Percentiles rank a stretch among this genome's conserved stretches.
These are phyloP conservation scores for Campopleginae sp. DNA, from an alignment of 2,888 invertebrate species.

Conservation along the genomic window DNA sequence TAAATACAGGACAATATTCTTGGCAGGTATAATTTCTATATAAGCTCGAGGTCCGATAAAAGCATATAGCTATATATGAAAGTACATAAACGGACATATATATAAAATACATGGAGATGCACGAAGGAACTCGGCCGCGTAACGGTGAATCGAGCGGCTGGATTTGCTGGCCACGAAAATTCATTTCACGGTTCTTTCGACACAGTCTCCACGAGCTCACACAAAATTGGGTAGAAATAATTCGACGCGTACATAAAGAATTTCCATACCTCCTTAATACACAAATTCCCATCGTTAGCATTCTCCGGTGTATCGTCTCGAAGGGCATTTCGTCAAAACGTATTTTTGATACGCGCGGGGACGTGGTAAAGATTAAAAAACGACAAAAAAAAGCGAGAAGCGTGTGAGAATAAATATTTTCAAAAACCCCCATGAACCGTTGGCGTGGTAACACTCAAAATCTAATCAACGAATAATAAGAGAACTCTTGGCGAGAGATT, in stretches of 20 bases:
- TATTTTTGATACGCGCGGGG: neutral
- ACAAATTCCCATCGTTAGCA: constrained; percentile 31
- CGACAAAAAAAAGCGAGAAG: neutral
- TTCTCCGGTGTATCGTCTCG: constrained; percentile 10
- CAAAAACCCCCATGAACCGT: neutral
- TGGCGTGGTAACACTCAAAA: neutral
- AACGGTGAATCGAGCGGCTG: constrained; percentile 74
- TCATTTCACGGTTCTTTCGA: constrained; percentile 69
- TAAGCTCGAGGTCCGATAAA: constrained; percentile 18
- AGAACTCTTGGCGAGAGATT: neutral
- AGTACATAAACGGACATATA: constrained; percentile 37
- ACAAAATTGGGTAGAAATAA: constrained; percentile 19
- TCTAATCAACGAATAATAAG: neutral
- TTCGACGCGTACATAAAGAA: constrained; percentile 25
- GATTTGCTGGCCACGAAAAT: constrained; percentile 69
- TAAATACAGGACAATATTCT: constrained; percentile 1
- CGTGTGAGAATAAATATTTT: neutral
- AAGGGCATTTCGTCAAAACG: constrained; percentile 36
- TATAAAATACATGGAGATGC: constrained; percentile 12
- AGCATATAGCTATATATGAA: constrained; percentile 41
- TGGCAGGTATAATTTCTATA: constrained; percentile 10
- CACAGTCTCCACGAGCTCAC: constrained; percentile 36
- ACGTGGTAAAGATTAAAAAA: neutral
- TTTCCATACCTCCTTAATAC: constrained; percentile 1
- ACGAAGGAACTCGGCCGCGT: constrained; percentile 74